Base-by-base conservation (phyloP, 2,888 invertebrate genomes). In the Scotopteryx bipunctaria region DNA sequence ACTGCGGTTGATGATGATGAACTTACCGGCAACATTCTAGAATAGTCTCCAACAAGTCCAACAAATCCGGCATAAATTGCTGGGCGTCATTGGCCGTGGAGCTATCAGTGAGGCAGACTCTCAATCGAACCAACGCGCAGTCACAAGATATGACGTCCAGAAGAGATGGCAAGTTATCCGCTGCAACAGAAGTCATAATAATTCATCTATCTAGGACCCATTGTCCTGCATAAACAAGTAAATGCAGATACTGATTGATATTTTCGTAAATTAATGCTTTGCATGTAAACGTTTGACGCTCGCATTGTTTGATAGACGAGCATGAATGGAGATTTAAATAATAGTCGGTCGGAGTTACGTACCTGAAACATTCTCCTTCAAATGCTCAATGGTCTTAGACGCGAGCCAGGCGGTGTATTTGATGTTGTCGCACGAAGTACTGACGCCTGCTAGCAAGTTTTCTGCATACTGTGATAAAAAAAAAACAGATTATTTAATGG, bases 121-220 rank as follows among this genome's bases (percentile, higher is more conserved):
- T 94, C 29, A 96, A 91, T 71, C 96, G 94, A 8, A 95, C 95
- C 23, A 96, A 83, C 0, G 96, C 93, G 1, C 94, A 92, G 73
- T 96, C 96, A 65, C 96, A 91, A 8, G 96, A 91, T 64, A 94
- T 93, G 25, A 96, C 91, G 57, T 95, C 94, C 76, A 94, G 91
- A 0, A 96, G 86, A 1, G 94, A 94, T 0, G 96, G 96, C 19
- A 93, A 68, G 6, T 91, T 90, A 46, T 84, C 81, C 1, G 76
- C 89, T 85, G 57, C 2, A 55, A 66, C 11, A 41, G 32, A 58
- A 55, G 16, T 41, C 5, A 13, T n/a, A n/a, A n/a, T n/a, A n/a
- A n/a, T n/a, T n/a, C n/a, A n/a, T n/a, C n/a, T n/a, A n/a, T n/a
- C n/a, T n/a, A n/a, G n/a, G n/a, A n/a, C n/a, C n/a, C n/a, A n/a